Conservation (phyloP, 2,113 vertebrate species). For the Antigone vipio region DNA sequence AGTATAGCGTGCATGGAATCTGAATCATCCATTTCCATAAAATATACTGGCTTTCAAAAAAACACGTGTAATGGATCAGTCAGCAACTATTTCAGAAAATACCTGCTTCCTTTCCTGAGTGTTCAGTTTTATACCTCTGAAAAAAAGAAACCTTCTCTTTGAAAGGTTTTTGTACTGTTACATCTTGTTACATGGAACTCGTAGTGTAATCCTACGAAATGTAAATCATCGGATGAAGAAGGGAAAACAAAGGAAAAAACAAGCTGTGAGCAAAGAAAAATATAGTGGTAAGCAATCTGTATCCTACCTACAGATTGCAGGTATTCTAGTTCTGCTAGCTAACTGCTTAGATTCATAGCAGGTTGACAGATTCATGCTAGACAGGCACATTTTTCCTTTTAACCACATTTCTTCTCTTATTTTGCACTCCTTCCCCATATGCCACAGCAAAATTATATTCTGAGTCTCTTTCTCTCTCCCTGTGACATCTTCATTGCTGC, state of each 20-base stretch:
- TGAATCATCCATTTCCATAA: neutral
- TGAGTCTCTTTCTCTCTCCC: slow-evolving; percentile 12
- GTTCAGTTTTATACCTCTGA: neutral
- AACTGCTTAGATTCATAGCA: neutral
- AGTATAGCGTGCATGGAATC: neutral
- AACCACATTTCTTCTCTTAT: slow-evolving; percentile 3
- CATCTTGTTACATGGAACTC: neutral
- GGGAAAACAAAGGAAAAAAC: neutral
- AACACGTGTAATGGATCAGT: neutral
- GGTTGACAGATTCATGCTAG: neutral
- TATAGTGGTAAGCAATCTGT: neutral
- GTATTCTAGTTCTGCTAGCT: neutral
- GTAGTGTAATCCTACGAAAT: neutral
- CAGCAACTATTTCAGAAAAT: neutral
- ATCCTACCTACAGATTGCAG: neutral
- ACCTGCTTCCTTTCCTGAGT: neutral
- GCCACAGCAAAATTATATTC: slow-evolving; percentile 11
- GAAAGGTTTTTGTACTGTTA: neutral
- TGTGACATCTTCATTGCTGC: slow-evolving; percentile 58
- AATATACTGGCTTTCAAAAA: neutral
- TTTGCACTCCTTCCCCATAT: slow-evolving; percentile 9
- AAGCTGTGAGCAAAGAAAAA: neutral
- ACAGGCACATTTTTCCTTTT: slow-evolving; percentile 17
- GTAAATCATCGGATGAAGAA: neutral
- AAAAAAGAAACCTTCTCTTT: neutral